Evolutionary conservation across 2,888 invertebrate genomes (phyloP).

Genomic region (Thymelicus acteon): DNA sequence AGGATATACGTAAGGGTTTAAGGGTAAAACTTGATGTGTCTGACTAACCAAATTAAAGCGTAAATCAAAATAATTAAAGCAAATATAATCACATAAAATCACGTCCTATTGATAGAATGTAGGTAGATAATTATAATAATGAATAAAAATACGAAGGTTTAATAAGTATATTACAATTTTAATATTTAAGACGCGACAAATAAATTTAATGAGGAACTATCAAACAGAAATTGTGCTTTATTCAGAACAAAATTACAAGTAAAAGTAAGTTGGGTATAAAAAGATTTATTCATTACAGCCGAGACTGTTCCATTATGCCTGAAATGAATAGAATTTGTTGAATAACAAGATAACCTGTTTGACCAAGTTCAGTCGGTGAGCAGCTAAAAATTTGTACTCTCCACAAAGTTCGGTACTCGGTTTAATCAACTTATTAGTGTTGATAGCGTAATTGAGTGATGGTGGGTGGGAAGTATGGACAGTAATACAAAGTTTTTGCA

Average conservation of each 20-base stretch:
- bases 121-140: too few species aligned
- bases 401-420: conserved; percentile 8
- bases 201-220: conserved; percentile 18
- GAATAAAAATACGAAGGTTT: too few species aligned
- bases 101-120: too few species aligned
- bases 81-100: too few species aligned
- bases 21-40: too few species aligned
- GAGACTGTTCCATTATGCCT: conserved; percentile 13
- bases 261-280: conserved; percentile 25
- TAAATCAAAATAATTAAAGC: too few species aligned
- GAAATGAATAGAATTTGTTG: conserved; percentile 31
- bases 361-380: conserved; percentile 15
- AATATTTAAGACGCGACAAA: background rate
- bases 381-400: conserved; percentile 29
- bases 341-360: conserved; percentile 12
- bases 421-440: conserved; percentile 32
- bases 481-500: conserved; percentile 35
- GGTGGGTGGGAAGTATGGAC: conserved; percentile 21
- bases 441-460: conserved; percentile 31
- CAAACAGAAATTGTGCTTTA: conserved; percentile 16
- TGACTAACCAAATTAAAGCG: too few species aligned
- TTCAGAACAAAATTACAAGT: conserved; percentile 16
- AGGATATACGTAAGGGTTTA: too few species aligned
- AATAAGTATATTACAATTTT: too few species aligned
- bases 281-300: conserved; percentile 35